These are phyloP conservation scores for Typhlichthys subterraneus DNA, from an alignment of 2,797 vertebrate genomes.

Conservation along the genomic window DNA sequence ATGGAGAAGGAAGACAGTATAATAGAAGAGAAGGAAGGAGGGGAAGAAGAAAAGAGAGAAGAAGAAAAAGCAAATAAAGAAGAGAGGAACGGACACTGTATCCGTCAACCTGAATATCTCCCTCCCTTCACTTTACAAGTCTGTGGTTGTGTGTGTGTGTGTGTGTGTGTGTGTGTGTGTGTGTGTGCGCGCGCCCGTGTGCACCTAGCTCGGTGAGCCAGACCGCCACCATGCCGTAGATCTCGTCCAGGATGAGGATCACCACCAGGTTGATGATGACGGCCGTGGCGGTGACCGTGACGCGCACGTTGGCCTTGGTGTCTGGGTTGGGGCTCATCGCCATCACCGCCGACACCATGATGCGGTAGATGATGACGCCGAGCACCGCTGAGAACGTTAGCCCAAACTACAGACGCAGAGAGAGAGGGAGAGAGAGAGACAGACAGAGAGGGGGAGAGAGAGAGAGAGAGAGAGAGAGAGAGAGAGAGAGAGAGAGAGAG, in stretches of 20 bases:
- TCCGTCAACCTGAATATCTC: no score
- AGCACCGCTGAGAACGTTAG: slow-evolving; percentile 94
- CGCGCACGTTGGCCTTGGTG: slow-evolving; percentile 86
- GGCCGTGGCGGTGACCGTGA: slow-evolving; percentile 90
- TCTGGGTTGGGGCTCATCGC: slow-evolving; percentile 87
- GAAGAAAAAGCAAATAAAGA: no score
- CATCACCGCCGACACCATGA: slow-evolving; percentile 88
- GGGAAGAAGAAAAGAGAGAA: slow-evolving; percentile 6
- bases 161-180: background rate
- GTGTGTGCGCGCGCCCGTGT: slow-evolving; percentile 56
- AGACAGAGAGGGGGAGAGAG: background rate
- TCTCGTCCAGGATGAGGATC: slow-evolving; percentile 95
- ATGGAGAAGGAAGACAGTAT: no score
- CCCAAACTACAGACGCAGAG: slow-evolving; percentile 78
- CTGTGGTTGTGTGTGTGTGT: background rate
- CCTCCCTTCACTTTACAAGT: no score
- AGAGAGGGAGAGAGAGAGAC: background rate
- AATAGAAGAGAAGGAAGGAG: no score
- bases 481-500: no score
- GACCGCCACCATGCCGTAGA: slow-evolving; percentile 90
- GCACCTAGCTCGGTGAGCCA: slow-evolving; percentile 96
- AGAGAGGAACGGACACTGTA: no score
- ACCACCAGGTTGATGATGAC: slow-evolving; percentile 97
- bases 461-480: background rate
- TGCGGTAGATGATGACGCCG: slow-evolving; percentile 92